Conservation (phyloP, 1,140 invertebrate species). For the Lepidostoma basale region DNA sequence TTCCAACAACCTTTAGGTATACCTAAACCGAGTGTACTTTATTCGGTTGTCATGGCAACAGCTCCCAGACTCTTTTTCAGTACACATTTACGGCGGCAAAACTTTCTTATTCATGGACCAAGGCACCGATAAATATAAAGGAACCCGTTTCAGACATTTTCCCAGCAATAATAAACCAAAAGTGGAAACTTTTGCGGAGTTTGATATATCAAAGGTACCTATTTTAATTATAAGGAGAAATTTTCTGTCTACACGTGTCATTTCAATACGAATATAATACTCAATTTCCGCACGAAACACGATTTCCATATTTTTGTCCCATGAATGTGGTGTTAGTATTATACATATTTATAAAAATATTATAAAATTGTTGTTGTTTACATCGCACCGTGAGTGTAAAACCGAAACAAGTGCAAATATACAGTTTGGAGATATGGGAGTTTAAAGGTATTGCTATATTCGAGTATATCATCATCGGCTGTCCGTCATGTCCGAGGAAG, state of each 20-base stretch:
- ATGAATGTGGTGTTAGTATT: too few relatives aligned
- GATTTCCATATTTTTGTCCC: too few relatives aligned
- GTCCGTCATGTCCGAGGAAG: too few relatives aligned
- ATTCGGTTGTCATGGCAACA: slow-evolving; percentile 38
- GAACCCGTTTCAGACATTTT: slow-evolving; percentile 23
- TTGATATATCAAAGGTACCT: slow-evolving; percentile 22
- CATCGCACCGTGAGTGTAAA: too few relatives aligned
- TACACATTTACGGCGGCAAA: slow-evolving; percentile 34
- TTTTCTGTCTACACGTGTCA: slow-evolving; percentile 7
- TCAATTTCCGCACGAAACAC: too few relatives aligned
- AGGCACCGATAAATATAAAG: slow-evolving; percentile 26
- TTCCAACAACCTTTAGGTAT: background rate
- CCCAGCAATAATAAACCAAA: slow-evolving; percentile 18
- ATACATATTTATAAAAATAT: too few relatives aligned
- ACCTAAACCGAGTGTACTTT: slow-evolving; percentile 7
- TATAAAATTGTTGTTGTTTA: too few relatives aligned
- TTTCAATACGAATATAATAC: background rate
- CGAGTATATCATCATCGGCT: too few relatives aligned
- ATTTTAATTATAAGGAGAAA: slow-evolving; percentile 15
- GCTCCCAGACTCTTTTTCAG: slow-evolving; percentile 30
- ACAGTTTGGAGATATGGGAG: too few relatives aligned
- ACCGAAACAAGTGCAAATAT: too few relatives aligned
- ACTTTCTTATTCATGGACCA: slow-evolving; percentile 33
- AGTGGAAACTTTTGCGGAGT: slow-evolving; percentile 2
- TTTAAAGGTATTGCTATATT: too few relatives aligned